Conservation (phyloP, 2,888 invertebrate genomes). For the Chaitophorus viminalis region DNA sequence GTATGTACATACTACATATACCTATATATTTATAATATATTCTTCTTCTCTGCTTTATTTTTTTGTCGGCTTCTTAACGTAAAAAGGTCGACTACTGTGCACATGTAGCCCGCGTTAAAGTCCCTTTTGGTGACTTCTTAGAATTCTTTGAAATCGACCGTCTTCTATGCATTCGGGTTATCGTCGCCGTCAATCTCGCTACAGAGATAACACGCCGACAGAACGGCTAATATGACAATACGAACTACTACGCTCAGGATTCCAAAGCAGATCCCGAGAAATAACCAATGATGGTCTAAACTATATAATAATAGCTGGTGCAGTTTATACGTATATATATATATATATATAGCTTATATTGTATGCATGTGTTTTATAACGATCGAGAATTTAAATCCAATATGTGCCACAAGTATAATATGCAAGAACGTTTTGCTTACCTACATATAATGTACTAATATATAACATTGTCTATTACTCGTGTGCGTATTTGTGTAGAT, state of each 20-base stretch:
- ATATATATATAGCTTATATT: no score
- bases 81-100: slow-evolving; percentile 48
- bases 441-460: no score
- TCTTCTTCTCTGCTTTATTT: slow-evolving; percentile 15
- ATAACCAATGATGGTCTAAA: no score
- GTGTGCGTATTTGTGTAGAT: no score
- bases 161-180: background rate
- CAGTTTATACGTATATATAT: no score
- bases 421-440: no score
- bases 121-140: slow-evolving; percentile 55
- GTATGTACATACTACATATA: no score
- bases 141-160: slow-evolving; percentile 47
- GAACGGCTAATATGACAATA: background rate
- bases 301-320: no score
- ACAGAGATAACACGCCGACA: slow-evolving; percentile 1
- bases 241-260: background rate
- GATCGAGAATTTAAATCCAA: no score
- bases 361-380: no score
- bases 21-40: background rate
- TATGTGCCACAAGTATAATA: no score
- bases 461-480: no score
- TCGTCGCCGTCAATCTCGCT: slow-evolving; percentile 39
- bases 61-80: slow-evolving; percentile 44
- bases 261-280: background rate
- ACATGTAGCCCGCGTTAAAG: slow-evolving; percentile 27